phyloP scores from a whole-genome alignment of 2,797 vertebrate species.

The Pseudomugil tenellus region DNA sequence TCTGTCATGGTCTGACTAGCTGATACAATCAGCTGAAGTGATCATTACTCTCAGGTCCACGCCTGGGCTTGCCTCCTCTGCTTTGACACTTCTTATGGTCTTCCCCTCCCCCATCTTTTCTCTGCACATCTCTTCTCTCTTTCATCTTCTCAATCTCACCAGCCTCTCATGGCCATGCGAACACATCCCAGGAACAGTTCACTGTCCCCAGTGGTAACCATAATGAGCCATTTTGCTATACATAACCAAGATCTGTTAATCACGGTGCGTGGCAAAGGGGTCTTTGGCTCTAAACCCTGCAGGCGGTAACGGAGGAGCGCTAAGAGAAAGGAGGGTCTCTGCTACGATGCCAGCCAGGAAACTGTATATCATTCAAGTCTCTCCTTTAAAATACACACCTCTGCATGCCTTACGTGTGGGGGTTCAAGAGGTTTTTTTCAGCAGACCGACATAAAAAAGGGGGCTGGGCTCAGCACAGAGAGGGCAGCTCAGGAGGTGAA shows the following conservation, averaged over 20 bases:
- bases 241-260: conserved; percentile 61
- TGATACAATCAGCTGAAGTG: conserved; percentile 78
- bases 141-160: conserved; percentile 54
- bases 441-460: conserved; percentile 76
- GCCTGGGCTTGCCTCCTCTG: conserved; percentile 73
- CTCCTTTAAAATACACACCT: conserved; percentile 69
- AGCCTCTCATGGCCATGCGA: conserved; percentile 49
- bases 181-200: conserved; percentile 45
- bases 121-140: conserved; percentile 38
- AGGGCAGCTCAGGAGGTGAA: conserved; percentile 60
- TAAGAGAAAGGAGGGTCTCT: conserved; percentile 66
- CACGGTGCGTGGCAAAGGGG: conserved; percentile 39
- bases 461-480: conserved; percentile 68
- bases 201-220: conserved; percentile 43
- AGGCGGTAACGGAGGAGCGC: conserved; percentile 54
- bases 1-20: conserved; percentile 46
- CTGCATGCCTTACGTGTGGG: conserved; percentile 72
- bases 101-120: conserved; percentile 64
- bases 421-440: conserved; percentile 76
- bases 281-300: conserved; percentile 37
- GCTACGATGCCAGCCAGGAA: conserved; percentile 79
- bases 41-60: conserved; percentile 72
- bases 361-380: conserved; percentile 78
- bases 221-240: conserved; percentile 55
- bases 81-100: conserved; percentile 73